Percentiles rank a stretch among this genome's conserved stretches.
phyloP scores from a whole-genome alignment of 2,888 invertebrate species.

The Drosophila aldrichi region DNA sequence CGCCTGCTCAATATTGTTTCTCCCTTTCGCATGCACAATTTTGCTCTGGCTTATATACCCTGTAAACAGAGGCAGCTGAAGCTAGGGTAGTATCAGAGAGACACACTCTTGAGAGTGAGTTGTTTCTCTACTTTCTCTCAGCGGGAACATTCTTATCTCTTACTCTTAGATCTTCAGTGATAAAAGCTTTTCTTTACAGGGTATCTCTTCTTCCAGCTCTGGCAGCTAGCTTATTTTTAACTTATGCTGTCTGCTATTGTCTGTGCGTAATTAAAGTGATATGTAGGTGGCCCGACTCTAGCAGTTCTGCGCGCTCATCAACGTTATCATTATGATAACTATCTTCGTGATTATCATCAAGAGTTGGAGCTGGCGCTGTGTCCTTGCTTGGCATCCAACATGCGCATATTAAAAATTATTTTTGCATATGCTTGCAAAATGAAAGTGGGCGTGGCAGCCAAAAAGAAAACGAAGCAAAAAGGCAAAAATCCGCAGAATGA shows the following conservation, averaged over 20 bases:
- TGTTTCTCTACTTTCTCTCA: neutral
- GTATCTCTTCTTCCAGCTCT: conserved; percentile 5
- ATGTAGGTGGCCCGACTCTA: conserved; percentile 57
- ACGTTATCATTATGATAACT: conserved; percentile 41
- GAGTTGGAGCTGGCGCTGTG: conserved; percentile 1
- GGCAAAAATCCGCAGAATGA: conserved; percentile 50
- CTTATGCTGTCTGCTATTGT: conserved; percentile 26
- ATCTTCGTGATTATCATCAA: conserved; percentile 24
- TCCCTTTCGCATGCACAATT: conserved; percentile 5
- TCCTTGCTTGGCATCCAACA: conserved; percentile 48
- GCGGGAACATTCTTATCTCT: neutral
- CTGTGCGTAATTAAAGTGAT: conserved; percentile 71
- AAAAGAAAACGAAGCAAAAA: neutral
- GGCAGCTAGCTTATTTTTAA: neutral
- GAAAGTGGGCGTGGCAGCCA: conserved; percentile 41
- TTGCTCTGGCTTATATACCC: conserved; percentile 3
- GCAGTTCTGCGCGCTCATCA: conserved; percentile 43
- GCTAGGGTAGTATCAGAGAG: neutral
- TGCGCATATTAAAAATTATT: conserved; percentile 75
- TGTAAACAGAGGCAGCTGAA: neutral
- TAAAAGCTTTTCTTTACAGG: neutral
- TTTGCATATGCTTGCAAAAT: conserved; percentile 54
- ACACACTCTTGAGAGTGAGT: neutral
- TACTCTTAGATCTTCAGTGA: neutral
- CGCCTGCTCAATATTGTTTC: conserved; percentile 20